phyloP scores from a whole-genome alignment of 92 coral and sea anemone species.

The Pocillopora meandrina region DNA sequence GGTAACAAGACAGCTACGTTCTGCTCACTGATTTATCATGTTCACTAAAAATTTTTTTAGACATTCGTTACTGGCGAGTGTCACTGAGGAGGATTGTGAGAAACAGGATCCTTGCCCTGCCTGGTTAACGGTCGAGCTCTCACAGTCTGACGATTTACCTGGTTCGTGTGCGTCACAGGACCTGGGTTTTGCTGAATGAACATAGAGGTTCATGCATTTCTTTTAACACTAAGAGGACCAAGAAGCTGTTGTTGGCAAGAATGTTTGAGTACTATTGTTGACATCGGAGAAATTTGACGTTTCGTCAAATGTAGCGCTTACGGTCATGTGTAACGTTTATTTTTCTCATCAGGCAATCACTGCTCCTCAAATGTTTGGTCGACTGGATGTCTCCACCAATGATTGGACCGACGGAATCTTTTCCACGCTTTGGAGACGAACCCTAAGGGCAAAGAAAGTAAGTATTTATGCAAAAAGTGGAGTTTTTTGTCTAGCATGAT shows the following conservation, averaged over 20 bases:
- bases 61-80: neutral
- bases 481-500: neutral
- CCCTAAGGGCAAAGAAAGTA: constrained; percentile 95
- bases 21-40: neutral
- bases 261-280: too few species aligned
- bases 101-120: too few species aligned
- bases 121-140: too few species aligned
- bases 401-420: constrained; percentile 99
- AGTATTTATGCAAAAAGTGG: neutral
- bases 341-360: constrained; percentile 84
- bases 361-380: constrained; percentile 99
- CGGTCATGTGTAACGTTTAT: neutral
- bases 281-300: too few species aligned
- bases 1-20: constrained; percentile 40
- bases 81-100: too few species aligned
- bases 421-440: constrained; percentile 98
- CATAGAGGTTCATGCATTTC: too few species aligned
- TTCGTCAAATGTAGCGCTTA: too few species aligned
- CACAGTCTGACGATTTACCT: too few species aligned
- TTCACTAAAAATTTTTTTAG: neutral
- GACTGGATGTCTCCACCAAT: constrained; percentile 96
- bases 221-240: too few species aligned
- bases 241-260: too few species aligned
- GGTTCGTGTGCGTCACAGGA: too few species aligned
- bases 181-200: too few species aligned